These are phyloP conservation scores for Charadrius vociferus DNA, from an alignment of 2,113 vertebrate species.

Conservation along the genomic window DNA sequence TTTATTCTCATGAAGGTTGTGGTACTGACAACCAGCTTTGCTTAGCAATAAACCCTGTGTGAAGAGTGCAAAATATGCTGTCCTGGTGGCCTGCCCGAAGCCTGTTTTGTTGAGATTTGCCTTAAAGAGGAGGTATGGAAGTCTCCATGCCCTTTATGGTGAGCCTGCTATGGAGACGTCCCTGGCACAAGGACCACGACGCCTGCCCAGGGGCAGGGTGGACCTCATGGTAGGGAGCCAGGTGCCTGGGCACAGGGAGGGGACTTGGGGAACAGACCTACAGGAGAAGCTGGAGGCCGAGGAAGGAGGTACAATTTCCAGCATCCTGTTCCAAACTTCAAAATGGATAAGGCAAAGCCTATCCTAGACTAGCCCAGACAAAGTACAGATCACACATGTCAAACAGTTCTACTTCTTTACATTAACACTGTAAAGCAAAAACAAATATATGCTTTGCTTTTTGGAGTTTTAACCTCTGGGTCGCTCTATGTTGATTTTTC, in stretches of 20 bases:
- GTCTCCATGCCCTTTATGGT: neutral
- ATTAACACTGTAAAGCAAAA: neutral
- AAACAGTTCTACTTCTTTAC: neutral
- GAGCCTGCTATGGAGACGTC: rapidly evolving
- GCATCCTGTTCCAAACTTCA: neutral
- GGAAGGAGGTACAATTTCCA: rapidly evolving
- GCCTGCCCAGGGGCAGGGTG: neutral
- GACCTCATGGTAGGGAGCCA: neutral
- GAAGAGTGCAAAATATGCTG: neutral
- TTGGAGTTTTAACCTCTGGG: neutral
- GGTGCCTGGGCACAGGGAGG: rapidly evolving
- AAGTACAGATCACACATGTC: neutral
- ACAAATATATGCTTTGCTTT: neutral
- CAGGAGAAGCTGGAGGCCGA: neutral
- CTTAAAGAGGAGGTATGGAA: neutral
- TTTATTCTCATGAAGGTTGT: neutral
- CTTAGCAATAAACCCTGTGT: neutral
- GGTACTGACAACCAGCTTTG: neutral
- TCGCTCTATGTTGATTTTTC: neutral
- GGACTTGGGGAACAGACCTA: neutral
- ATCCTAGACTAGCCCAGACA: neutral
- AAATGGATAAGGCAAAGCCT: neutral
- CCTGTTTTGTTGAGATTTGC: neutral
- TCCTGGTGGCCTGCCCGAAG: neutral
- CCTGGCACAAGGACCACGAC: neutral